Conservation (phyloP, 2,888 invertebrate genomes). For the Drosophila koepferae region DNA sequence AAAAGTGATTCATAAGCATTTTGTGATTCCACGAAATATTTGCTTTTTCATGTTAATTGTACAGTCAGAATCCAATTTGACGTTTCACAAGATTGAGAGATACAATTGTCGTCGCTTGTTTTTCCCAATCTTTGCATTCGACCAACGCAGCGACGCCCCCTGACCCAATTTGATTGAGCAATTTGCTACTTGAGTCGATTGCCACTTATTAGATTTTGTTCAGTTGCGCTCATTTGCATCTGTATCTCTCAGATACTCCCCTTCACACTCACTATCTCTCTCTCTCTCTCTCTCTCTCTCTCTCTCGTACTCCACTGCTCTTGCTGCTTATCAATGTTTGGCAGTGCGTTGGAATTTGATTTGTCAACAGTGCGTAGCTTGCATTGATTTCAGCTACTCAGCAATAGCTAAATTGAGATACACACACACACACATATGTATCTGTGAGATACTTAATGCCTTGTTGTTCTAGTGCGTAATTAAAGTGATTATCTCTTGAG, state of each 20-base stretch:
- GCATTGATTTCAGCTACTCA: slow-evolving; percentile 38
- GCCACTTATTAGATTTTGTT: slow-evolving; percentile 66
- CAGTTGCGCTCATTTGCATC: slow-evolving; percentile 54
- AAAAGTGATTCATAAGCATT: slow-evolving; percentile 39
- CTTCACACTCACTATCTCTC: slow-evolving; percentile 3
- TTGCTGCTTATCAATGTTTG: slow-evolving; percentile 18
- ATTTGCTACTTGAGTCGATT: slow-evolving; percentile 66
- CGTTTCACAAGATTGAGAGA: slow-evolving; percentile 21
- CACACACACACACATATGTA: slow-evolving; percentile 42
- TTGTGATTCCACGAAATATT: slow-evolving; percentile 46
- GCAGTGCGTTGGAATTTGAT: slow-evolving; percentile 37
- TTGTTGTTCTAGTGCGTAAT: slow-evolving; percentile 66
- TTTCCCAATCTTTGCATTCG: slow-evolving; percentile 33
- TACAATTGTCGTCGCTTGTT: slow-evolving; percentile 18
- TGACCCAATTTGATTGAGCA: slow-evolving; percentile 75
- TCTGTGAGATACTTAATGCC: slow-evolving; percentile 52
- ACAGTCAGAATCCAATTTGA: slow-evolving; percentile 38
- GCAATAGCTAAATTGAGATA: slow-evolving; percentile 33
- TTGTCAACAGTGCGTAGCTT: slow-evolving; percentile 59
- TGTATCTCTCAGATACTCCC: slow-evolving; percentile 43
- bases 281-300: neutral
- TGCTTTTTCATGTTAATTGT: slow-evolving; percentile 55
- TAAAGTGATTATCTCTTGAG: slow-evolving; percentile 62
- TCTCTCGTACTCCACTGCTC: neutral
- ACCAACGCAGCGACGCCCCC: slow-evolving; percentile 36